Evolutionary conservation across 1,140 invertebrate genomes (phyloP).

Genomic region (Schlechtendalia chinensis): DNA sequence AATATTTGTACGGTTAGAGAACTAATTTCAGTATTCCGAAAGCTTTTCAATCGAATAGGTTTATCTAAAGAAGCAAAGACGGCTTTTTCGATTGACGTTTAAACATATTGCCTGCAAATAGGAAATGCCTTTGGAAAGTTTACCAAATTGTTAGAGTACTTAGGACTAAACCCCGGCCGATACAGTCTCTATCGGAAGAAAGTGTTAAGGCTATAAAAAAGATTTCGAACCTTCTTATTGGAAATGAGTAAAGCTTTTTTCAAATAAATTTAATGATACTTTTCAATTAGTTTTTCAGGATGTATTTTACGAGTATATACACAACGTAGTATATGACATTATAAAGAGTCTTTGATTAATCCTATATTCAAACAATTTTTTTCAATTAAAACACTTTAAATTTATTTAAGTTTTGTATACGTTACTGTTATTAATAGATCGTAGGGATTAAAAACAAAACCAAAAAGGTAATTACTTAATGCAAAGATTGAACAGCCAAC

Average conservation of each 20-base stretch:
- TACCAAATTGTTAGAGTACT: constrained; percentile 27
- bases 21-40: constrained; percentile 22
- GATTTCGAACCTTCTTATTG: not conserved
- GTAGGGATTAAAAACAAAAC: not conserved
- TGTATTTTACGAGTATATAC: not conserved
- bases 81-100: constrained; percentile 26
- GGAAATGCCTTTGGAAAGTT: constrained; percentile 22
- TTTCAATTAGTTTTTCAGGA: constrained; percentile 17
- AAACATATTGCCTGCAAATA: constrained; percentile 38
- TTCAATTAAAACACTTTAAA: not conserved
- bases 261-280: constrained; percentile 23
- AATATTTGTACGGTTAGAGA: constrained; percentile 17
- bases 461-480: not conserved
- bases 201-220: constrained; percentile 7
- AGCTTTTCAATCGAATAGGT: constrained; percentile 25
- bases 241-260: constrained; percentile 21
- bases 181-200: not conserved
- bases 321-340: not conserved
- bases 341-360: not conserved
- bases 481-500: not conserved
- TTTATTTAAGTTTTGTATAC: not conserved
- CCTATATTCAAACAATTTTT: not conserved
- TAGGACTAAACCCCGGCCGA: not conserved
- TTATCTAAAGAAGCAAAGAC: constrained; percentile 36
- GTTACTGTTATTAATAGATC: not conserved